Conservation (phyloP, 2,888 invertebrate genomes). For the Callyntrura guangdongensis region DNA sequence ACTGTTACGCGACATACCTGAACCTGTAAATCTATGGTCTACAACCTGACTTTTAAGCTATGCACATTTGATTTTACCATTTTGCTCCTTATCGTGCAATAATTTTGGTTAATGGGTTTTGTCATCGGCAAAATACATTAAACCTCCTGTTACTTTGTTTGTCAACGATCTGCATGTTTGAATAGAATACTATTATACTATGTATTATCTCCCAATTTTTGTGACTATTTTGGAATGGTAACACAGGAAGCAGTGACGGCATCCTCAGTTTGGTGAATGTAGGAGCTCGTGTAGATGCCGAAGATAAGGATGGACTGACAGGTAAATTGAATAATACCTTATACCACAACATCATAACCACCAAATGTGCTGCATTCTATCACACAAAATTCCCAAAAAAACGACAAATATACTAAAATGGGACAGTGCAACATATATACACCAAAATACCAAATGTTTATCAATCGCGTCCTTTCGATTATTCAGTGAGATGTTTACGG, state of each 20-base stretch:
- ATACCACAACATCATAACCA: too few species aligned
- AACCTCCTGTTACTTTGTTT: neutral
- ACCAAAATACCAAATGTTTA: neutral
- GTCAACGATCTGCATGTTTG: neutral
- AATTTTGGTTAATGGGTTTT: neutral
- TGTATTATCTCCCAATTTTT: neutral
- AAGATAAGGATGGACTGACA: conserved; percentile 97
- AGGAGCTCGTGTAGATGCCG: conserved; percentile 93
- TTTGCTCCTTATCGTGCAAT: neutral
- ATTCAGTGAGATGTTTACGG: too few species aligned
- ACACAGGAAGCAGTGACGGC: conserved; percentile 93
- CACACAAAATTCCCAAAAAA: neutral
- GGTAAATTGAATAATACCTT: too few species aligned
- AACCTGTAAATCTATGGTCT: neutral
- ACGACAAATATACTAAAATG: neutral
- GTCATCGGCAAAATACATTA: neutral
- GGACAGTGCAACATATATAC: neutral
- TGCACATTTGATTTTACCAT: neutral
- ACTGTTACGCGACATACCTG: too few species aligned
- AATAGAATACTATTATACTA: neutral
- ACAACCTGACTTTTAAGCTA: neutral
- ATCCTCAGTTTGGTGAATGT: conserved; percentile 95
- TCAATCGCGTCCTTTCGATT: too few species aligned
- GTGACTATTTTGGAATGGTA: conserved; percentile 30
- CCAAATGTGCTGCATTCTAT: too few species aligned